Base-by-base conservation (phyloP, 2,113 vertebrate genomes). In the Leptobrachium ailaonicum region DNA sequence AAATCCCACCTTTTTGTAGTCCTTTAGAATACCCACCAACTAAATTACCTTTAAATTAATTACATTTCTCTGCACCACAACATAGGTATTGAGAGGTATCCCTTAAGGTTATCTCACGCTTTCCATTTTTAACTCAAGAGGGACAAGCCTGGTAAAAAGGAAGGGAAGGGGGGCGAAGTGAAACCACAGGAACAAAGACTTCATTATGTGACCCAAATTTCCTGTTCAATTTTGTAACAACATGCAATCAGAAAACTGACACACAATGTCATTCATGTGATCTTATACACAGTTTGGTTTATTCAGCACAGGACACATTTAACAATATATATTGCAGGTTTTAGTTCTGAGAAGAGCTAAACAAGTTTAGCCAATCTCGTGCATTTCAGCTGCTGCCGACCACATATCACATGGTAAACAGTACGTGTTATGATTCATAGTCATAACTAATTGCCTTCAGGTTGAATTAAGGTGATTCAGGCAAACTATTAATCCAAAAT, bases 141-240 rank as follows among this genome's bases (percentile, higher is more conserved):
- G 47, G 70, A n/a, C 70, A 72, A 20, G 70, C 54, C 54, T 50
- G 43, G 70, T 14, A 72, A 54, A 32, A 4, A 54, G 56, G 50
- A 50, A 60, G 56, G 56, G 56, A 14, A 14, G 56, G 56, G 14
- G 70, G 70, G 70, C 14, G n/a, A 43, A 13, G 10, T 12, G 12
- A 12, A 54, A n/a, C 43, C 47, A 11, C 47, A 2, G 50, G 41
- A 50, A 72, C 70, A 72, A 72, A 72, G 70, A 13, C 6, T 54
- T 43, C 20, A 53, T 72, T 72, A 72, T 54, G 32, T 54, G 47
- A 6, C 20, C 47, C 2, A 72, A 6, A 41, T 72, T 72, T 53
- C 70, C 70, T 72, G 70, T 72, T 54, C 32, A 32, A 41, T 72
- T 32, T 41, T 54, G 50, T 54, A 72, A 72, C 70, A 40, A 40